A percentile compares a stretch with the other conserved stretches of the same genome.
Evolutionary conservation across 2,888 invertebrate species (phyloP).

Genomic region (Dinocampus coccinellae): DNA sequence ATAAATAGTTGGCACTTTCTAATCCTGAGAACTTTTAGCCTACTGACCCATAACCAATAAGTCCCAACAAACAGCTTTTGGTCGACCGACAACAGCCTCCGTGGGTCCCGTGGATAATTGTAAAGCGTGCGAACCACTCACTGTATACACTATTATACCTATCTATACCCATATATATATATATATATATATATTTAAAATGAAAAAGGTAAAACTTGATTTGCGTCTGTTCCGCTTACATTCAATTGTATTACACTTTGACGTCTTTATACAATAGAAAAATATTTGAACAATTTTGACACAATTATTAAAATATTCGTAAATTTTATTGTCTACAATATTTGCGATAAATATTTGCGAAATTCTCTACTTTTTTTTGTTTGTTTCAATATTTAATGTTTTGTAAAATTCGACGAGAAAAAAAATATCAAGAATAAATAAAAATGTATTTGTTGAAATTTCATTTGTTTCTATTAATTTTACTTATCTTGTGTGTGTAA

Average conservation of each 20-base stretch:
- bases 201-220: neutral
- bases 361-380: no score
- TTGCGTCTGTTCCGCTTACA: neutral
- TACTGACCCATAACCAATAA: constrained; percentile 47
- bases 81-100: constrained; percentile 33
- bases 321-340: no score
- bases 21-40: constrained; percentile 42
- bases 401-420: no score
- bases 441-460: no score
- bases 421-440: no score
- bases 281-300: neutral
- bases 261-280: neutral
- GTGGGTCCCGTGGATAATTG: constrained; percentile 35
- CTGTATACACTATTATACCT: no score
- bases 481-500: no score
- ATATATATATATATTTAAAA: neutral
- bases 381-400: no score
- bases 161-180: no score
- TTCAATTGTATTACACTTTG: neutral
- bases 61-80: constrained; percentile 28
- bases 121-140: constrained; percentile 40
- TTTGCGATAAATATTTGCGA: no score
- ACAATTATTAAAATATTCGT: no score
- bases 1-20: constrained; percentile 47
- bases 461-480: no score